Evolutionary conservation across 1,140 invertebrate genomes (phyloP).

Genomic region (Caenorhabditis tropicalis): DNA sequence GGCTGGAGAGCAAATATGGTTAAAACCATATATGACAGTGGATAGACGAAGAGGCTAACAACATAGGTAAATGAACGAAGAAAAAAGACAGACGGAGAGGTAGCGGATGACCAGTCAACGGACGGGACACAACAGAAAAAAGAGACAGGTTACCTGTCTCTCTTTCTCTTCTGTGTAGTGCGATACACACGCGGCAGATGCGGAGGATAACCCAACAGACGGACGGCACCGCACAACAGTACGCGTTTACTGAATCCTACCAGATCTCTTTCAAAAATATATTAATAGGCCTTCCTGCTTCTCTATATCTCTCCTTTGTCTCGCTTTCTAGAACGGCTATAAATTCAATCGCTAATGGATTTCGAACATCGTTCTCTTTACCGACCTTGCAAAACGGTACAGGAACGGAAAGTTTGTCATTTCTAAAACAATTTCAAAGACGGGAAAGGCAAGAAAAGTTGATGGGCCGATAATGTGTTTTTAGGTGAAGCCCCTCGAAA

Average conservation of each 20-base stretch:
- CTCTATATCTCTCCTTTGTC: neutral
- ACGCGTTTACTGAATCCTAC: conserved; percentile 1
- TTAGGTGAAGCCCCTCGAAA: conserved; percentile 6
- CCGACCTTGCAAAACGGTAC: neutral
- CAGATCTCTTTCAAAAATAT: conserved; percentile 24
- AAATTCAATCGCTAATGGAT: conserved; percentile 32
- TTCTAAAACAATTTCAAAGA: neutral
- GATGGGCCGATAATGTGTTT: conserved; percentile 39
- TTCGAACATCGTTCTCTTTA: neutral
- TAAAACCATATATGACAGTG: conserved; percentile 41
- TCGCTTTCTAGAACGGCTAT: neutral
- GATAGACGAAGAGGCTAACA: conserved; percentile 34
- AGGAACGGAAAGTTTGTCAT: neutral
- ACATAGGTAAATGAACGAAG: conserved; percentile 40
- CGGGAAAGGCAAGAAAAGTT: neutral
- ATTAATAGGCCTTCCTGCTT: neutral
- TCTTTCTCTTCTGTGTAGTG: neutral
- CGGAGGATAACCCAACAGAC: neutral
- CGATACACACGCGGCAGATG: conserved; percentile 31
- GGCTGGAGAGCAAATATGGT: conserved; percentile 44
- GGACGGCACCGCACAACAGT: conserved; percentile 21
- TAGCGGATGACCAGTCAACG: conserved; percentile 33
- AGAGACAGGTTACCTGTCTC: conserved; percentile 21
- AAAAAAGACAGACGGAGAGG: conserved; percentile 4
- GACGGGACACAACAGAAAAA: conserved; percentile 17